Base-by-base conservation (phyloP, 2,888 invertebrate genomes). In the Thalpophila matura region DNA sequence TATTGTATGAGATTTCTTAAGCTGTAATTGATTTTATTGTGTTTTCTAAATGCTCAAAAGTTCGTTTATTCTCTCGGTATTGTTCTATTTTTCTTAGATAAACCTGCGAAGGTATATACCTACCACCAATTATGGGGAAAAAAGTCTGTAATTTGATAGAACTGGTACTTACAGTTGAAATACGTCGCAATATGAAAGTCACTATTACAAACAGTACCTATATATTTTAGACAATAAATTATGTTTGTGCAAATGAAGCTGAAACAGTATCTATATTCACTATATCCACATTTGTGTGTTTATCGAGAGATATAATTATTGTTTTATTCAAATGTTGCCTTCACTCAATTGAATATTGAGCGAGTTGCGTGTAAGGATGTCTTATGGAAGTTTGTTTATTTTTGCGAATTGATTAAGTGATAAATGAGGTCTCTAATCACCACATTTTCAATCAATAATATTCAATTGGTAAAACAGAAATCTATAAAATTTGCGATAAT, bases 351-450 rank as follows among this genome's bases (percentile, higher is more conserved):
- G 4, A 18, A 38, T 29, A 64, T 70, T 60, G 63, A 55, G 49
- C 70, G 76, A 77, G 77, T 77, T 77, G 79, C 77, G 69, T 75
- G 76, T 55, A 24, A 63, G 42, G 62, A 62, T 67, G 79, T 78
- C 72, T 72, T 75, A 79, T 67, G 76, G 64, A 59, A 64, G 37
- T 70, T 45, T 26, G 49, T 61, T 42, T 50, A 54, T 20, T 55
- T 46, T 59, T 69, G 45, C 58, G 37, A 55, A 45, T 61, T 63
- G 40, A 74, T 77, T 70, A 55, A 40, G 56, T 69, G 38, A 29
- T 63, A 57, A 55, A 51, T 59, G 55, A 20, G 53, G 61, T 54
- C 59, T 69, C 47, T 58, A 29, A 51, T 55, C 47, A 66, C 47
- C 42, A 51, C 31, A 37, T 35, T 55, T 31, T 38, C 43, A 53